A percentile compares a stretch with the other conserved stretches of the same genome.
Conservation (phyloP, 2,888 invertebrate species). For the Sminthurides aquaticus region DNA sequence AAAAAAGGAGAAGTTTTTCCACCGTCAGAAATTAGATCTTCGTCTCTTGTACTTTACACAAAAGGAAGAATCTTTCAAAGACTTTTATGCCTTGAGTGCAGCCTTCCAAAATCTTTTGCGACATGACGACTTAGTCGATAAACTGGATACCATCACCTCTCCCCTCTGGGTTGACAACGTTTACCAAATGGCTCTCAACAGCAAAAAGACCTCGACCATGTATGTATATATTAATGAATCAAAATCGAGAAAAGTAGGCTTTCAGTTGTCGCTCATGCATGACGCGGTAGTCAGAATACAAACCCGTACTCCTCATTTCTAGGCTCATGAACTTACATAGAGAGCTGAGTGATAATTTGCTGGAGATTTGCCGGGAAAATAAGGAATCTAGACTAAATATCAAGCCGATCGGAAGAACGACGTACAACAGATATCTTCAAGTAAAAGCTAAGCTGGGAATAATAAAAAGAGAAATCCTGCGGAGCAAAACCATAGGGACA, state of each 20-base stretch:
- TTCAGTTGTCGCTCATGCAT: too few relatives aligned
- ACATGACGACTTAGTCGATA: slow-evolving; percentile 38
- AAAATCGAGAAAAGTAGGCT: too few relatives aligned
- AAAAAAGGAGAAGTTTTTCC: slow-evolving; percentile 38
- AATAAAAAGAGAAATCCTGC: slow-evolving; percentile 33
- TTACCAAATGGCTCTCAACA: slow-evolving; percentile 28
- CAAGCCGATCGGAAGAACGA: slow-evolving; percentile 26
- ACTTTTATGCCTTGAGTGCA: slow-evolving; percentile 36
- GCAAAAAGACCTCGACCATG: slow-evolving; percentile 36
- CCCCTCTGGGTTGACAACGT: slow-evolving; percentile 40
- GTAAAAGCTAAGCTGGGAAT: slow-evolving; percentile 34
- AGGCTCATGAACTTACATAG: slow-evolving; percentile 39
- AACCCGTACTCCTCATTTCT: too few relatives aligned
- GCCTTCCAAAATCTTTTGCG: slow-evolving; percentile 33
- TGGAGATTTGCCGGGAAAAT: slow-evolving; percentile 25
- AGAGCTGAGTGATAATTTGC: slow-evolving; percentile 33
- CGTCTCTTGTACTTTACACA: slow-evolving; percentile 35
- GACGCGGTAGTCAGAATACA: too few relatives aligned
- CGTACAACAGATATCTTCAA: slow-evolving; percentile 35
- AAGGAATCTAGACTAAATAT: slow-evolving; percentile 23
- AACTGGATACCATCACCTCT: slow-evolving; percentile 27
- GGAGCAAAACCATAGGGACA: background rate
- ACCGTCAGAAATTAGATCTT: slow-evolving; percentile 40
- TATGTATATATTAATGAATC: too few relatives aligned
- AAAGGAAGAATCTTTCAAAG: slow-evolving; percentile 26